A percentile compares a stretch with the other conserved stretches of the same genome.
Conservation (phyloP, 2,113 vertebrate species). For the Lampris incognitus region DNA sequence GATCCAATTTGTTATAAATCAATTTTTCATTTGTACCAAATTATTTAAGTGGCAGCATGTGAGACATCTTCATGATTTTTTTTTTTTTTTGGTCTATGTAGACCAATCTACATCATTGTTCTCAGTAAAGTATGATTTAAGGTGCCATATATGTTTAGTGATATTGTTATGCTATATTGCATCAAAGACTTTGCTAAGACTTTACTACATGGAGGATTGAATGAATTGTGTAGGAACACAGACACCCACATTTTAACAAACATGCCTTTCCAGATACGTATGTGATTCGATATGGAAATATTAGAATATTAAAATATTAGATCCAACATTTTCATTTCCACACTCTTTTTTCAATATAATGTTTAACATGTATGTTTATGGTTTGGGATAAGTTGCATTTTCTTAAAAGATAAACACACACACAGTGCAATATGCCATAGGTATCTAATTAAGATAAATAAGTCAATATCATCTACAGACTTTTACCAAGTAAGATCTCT, state of each 20-base stretch:
- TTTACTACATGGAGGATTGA: slow-evolving; percentile 43
- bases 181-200: slow-evolving; percentile 23
- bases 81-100: neutral
- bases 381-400: neutral
- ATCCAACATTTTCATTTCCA: neutral
- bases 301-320: neutral
- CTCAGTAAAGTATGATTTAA: neutral
- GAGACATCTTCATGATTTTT: neutral
- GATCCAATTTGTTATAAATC: slow-evolving; percentile 55
- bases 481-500: neutral
- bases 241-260: slow-evolving; percentile 26
- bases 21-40: slow-evolving; percentile 53
- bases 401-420: neutral
- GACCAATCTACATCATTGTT: neutral
- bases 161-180: slow-evolving; percentile 5
- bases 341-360: too few species aligned
- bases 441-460: slow-evolving; percentile 8
- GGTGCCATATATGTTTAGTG: slow-evolving; percentile 1
- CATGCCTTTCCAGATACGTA: neutral
- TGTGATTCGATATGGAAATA: neutral
- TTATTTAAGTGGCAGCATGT: slow-evolving; percentile 45
- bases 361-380: neutral
- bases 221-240: slow-evolving; percentile 34
- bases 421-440: neutral
- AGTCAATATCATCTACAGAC: slow-evolving; percentile 1